Evolutionary conservation across 2,797 vertebrate species (phyloP).

Genomic region (Acrocephalus scirpaceus): DNA sequence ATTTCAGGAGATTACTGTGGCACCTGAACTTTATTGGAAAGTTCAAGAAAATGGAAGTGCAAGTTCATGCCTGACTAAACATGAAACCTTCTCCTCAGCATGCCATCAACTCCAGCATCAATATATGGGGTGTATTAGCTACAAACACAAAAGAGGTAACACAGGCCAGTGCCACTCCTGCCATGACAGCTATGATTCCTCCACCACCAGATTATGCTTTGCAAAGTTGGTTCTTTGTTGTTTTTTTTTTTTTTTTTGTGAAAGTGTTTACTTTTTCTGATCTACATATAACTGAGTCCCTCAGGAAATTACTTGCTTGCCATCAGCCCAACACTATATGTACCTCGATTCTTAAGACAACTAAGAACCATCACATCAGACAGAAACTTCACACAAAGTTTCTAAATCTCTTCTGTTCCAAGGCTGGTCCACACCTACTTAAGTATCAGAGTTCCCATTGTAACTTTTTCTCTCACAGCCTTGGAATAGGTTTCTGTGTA

Average conservation of each 20-base stretch:
- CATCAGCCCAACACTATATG: accelerated
- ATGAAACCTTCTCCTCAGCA: neutral
- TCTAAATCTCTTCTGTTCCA: neutral
- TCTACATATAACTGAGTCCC: neutral
- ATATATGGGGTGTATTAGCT: neutral
- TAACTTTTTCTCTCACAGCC: neutral
- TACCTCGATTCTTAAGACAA: neutral
- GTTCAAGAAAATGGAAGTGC: neutral
- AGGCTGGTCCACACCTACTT: neutral
- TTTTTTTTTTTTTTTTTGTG: neutral
- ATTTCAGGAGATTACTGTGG: neutral
- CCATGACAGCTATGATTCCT: accelerated
- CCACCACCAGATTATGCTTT: too few relatives aligned
- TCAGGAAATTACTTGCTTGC: neutral
- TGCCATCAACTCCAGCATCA: neutral
- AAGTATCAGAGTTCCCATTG: neutral
- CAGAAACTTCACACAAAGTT: neutral
- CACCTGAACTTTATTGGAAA: neutral
- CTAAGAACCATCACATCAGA: neutral
- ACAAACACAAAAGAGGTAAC: neutral
- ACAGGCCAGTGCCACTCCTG: neutral
- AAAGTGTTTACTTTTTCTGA: neutral
- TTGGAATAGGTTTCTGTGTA: neutral
- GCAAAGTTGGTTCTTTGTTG: neutral
- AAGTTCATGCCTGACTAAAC: neutral